Conservation (phyloP, 2,113 vertebrate genomes). For the Acanthisitta chloris region DNA sequence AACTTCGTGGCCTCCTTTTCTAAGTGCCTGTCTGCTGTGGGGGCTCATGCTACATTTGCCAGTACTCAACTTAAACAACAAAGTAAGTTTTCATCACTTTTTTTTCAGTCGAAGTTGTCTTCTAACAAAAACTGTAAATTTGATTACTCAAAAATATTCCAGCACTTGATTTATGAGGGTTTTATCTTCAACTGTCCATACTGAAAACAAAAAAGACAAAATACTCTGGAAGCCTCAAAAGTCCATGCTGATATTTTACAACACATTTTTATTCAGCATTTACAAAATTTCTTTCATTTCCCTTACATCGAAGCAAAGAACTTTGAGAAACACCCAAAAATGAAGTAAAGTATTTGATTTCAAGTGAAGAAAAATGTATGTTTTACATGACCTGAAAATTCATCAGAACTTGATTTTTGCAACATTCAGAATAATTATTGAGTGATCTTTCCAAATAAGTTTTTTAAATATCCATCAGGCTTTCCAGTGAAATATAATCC, state of each 20-base stretch:
- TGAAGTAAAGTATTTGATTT: neutral
- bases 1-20: neutral
- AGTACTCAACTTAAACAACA: neutral
- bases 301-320: neutral
- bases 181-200: neutral
- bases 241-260: neutral
- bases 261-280: neutral
- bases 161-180: neutral
- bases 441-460: neutral
- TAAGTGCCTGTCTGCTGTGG: neutral
- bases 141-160: neutral
- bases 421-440: neutral
- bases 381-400: neutral
- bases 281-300: neutral
- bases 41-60: neutral
- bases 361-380: neutral
- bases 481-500: neutral
- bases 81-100: neutral
- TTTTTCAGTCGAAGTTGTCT: neutral
- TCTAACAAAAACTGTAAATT: neutral
- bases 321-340: neutral
- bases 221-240: neutral
- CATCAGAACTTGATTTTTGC: neutral
- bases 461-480: neutral
- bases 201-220: neutral